These are phyloP conservation scores for Mythimna ferrago DNA, from an alignment of 2,888 invertebrate species.

Conservation along the genomic window DNA sequence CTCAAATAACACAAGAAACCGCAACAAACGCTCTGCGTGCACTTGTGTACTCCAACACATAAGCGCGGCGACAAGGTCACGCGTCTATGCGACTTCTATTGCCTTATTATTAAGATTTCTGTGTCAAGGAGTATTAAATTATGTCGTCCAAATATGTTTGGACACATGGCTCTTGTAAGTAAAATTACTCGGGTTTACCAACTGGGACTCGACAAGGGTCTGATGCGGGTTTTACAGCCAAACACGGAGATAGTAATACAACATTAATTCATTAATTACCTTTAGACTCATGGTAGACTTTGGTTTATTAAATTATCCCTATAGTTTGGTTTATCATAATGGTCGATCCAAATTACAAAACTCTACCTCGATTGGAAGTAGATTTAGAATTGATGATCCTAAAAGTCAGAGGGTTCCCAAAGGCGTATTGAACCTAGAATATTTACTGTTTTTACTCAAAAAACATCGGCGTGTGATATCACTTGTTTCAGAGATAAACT, in stretches of 20 bases:
- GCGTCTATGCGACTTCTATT: too few species aligned
- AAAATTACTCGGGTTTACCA: conserved; percentile 58
- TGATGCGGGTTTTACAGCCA: conserved; percentile 70
- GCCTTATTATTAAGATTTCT: too few species aligned
- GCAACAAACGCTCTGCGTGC: too few species aligned
- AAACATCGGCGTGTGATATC: background rate
- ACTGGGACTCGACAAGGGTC: conserved; percentile 73
- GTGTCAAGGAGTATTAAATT: conserved; percentile 42
- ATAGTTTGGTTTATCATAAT: conserved; percentile 18
- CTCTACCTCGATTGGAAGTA: conserved; percentile 20
- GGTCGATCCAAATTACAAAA: background rate
- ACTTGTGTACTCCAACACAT: too few species aligned
- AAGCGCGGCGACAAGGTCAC: too few species aligned
- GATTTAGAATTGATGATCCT: conserved; percentile 10
- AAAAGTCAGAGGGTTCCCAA: background rate
- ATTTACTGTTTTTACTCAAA: background rate
- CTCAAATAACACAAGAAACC: too few species aligned
- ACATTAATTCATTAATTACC: conserved; percentile 54
- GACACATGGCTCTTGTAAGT: conserved; percentile 21
- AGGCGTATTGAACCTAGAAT: background rate
- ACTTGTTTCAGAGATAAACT: conserved; percentile 6
- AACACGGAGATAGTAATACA: conserved; percentile 43
- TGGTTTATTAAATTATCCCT: conserved; percentile 39
- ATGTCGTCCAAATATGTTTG: conserved; percentile 41
- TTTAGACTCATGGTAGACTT: conserved; percentile 32